Evolutionary conservation across 2,888 invertebrate species (phyloP).

Genomic region (Chymomyza fuscimana): DNA sequence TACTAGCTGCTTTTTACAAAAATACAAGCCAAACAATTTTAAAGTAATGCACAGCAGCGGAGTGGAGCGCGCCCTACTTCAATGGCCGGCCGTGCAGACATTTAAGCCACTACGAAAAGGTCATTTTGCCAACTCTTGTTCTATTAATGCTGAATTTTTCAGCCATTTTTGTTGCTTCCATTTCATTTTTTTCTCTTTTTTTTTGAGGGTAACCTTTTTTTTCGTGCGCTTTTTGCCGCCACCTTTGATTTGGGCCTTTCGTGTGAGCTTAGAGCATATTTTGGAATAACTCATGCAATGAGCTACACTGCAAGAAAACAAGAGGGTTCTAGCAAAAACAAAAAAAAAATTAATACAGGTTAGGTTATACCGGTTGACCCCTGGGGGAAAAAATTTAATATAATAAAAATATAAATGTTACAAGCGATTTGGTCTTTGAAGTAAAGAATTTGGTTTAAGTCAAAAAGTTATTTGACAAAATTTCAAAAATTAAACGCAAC

Average conservation of each 20-base stretch:
- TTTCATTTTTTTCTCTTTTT: slow-evolving; percentile 28
- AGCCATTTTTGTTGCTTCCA: slow-evolving; percentile 21
- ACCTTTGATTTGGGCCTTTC: slow-evolving; percentile 64
- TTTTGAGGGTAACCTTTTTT: slow-evolving; percentile 16
- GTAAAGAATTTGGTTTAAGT: too few relatives aligned
- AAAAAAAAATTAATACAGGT: too few relatives aligned
- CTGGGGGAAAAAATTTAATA: too few relatives aligned
- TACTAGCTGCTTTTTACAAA: slow-evolving; percentile 25
- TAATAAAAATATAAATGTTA: too few relatives aligned
- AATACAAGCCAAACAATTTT: slow-evolving; percentile 39
- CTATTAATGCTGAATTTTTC: slow-evolving; percentile 58
- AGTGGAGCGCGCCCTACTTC: slow-evolving; percentile 20
- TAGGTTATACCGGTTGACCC: too few relatives aligned
- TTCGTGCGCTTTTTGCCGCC: slow-evolving; percentile 34
- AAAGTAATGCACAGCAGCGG: slow-evolving; percentile 46
- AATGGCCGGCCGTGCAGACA: slow-evolving; percentile 55
- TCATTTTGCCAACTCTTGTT: slow-evolving; percentile 68
- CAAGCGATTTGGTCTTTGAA: too few relatives aligned
- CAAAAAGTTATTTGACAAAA: too few relatives aligned
- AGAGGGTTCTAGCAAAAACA: too few relatives aligned
- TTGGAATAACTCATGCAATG: slow-evolving; percentile 44
- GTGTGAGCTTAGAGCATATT: slow-evolving; percentile 47
- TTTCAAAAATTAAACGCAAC: too few relatives aligned
- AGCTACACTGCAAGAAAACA: slow-evolving; percentile 42
- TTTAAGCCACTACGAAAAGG: slow-evolving; percentile 70